A percentile compares a stretch with the other conserved stretches of the same genome.
Conservation (phyloP, 2,888 invertebrate species). For the Panopea generosa region DNA sequence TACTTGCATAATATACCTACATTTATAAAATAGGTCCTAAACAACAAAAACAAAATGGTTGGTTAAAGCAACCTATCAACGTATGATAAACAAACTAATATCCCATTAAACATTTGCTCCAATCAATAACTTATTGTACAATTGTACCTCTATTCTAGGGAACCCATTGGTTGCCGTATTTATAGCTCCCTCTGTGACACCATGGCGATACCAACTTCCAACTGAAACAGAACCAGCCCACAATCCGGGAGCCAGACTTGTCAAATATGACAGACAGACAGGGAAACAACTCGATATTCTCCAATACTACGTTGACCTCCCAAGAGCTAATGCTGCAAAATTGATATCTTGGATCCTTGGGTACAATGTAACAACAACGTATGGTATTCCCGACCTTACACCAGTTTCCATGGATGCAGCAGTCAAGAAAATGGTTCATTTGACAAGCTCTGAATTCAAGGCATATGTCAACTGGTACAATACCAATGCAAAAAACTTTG, state of each 20-base stretch:
- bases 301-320: constrained; percentile 94
- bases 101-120: no score
- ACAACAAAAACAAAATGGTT: no score
- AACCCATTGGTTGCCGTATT: constrained; percentile 93
- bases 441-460: constrained; percentile 34
- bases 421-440: constrained; percentile 32
- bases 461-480: constrained; percentile 87
- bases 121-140: no score
- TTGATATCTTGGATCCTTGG: constrained; percentile 93
- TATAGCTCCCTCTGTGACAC: constrained; percentile 95
- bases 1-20: no score
- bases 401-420: constrained; percentile 92
- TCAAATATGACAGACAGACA: constrained; percentile 94
- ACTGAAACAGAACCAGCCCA: constrained; percentile 86
- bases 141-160: constrained; percentile 85
- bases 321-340: constrained; percentile 87
- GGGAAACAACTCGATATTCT: constrained; percentile 93
- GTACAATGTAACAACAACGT: constrained; percentile 93
- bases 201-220: constrained; percentile 88
- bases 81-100: no score
- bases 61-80: no score
- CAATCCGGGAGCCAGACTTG: constrained; percentile 94
- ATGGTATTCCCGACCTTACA: constrained; percentile 92
- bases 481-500: constrained; percentile 25
- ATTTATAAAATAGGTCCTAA: no score